Evolutionary conservation across 2,797 vertebrate species (phyloP).

Genomic region (Poecilia picta): DNA sequence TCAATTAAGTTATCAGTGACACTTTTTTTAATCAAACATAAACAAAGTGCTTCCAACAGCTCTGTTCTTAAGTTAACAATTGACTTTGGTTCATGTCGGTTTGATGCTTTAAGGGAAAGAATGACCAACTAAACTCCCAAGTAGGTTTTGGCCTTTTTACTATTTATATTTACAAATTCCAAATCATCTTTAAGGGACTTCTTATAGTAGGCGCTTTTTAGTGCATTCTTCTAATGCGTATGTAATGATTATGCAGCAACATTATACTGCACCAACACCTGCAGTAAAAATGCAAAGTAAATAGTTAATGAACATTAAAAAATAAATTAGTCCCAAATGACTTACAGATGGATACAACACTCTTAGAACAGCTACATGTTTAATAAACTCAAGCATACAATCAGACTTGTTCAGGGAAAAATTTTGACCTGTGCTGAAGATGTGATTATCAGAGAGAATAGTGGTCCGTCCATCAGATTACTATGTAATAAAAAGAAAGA

Average conservation of each 20-base stretch:
- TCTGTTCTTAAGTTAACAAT: constrained; percentile 3
- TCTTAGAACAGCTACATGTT: not conserved
- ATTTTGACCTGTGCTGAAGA: not conserved
- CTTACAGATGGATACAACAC: not conserved
- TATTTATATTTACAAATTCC: not conserved
- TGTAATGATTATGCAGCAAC: not conserved
- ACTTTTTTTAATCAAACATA: constrained; percentile 10
- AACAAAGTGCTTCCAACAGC: constrained; percentile 9
- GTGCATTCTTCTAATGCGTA: not conserved
- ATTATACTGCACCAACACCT: not conserved
- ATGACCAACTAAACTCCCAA: not conserved
- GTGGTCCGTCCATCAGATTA: not conserved
- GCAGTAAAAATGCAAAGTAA: not conserved
- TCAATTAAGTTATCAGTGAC: constrained; percentile 30
- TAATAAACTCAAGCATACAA: not conserved
- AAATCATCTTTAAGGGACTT: not conserved
- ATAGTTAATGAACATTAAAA: not conserved
- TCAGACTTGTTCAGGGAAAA: not conserved
- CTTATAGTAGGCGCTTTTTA: not conserved
- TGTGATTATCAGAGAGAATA: not conserved
- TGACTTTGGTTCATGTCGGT: not conserved
- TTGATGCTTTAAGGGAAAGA: not conserved
- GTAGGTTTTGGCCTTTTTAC: not conserved
- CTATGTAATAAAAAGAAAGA: not conserved
- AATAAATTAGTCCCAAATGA: not conserved